phyloP scores from a whole-genome alignment of 64 coral and sea anemone genomes.

The Pocillopora verrucosa region DNA sequence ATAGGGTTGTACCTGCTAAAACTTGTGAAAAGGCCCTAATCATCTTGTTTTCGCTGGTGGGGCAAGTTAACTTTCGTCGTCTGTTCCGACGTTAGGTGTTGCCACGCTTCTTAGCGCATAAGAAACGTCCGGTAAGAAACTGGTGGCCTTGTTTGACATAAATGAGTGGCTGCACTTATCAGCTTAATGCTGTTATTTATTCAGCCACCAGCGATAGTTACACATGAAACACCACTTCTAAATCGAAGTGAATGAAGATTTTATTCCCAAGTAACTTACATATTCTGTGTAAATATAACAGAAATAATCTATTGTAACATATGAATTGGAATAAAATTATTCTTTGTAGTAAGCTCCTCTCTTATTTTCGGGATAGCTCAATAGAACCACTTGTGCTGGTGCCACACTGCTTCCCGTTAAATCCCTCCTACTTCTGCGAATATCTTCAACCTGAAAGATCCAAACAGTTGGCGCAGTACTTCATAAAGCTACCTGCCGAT shows the following conservation, averaged over 20 bases:
- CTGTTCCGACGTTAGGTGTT: slow-evolving; percentile 21
- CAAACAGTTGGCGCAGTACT: neutral
- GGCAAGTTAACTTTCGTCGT: neutral
- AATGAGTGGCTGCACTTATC: neutral
- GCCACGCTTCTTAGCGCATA: neutral
- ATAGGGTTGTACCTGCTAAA: slow-evolving; percentile 24
- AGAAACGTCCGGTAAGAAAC: neutral
- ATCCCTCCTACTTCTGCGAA: neutral
- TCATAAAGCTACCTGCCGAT: neutral
- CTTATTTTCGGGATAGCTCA: neutral
- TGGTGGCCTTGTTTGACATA: slow-evolving; percentile 13
- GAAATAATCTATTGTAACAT: neutral
- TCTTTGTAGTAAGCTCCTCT: neutral
- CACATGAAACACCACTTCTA: neutral
- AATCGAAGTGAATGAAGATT: neutral
- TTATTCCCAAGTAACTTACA: neutral
- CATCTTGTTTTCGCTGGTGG: slow-evolving; percentile 11
- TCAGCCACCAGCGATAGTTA: neutral
- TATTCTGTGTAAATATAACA: slow-evolving; percentile 5
- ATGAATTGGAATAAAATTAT: neutral
- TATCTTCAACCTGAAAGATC: neutral
- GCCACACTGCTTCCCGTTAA: neutral
- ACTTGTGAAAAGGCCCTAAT: slow-evolving; percentile 21
- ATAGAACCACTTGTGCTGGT: neutral
- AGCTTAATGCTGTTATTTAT: slow-evolving; percentile 12